Evolutionary conservation across 1,140 invertebrate genomes (phyloP), one percentile per base, ranked within the genome.

Genomic region (roundworm (Caenorhabditis elegans)): DNA sequence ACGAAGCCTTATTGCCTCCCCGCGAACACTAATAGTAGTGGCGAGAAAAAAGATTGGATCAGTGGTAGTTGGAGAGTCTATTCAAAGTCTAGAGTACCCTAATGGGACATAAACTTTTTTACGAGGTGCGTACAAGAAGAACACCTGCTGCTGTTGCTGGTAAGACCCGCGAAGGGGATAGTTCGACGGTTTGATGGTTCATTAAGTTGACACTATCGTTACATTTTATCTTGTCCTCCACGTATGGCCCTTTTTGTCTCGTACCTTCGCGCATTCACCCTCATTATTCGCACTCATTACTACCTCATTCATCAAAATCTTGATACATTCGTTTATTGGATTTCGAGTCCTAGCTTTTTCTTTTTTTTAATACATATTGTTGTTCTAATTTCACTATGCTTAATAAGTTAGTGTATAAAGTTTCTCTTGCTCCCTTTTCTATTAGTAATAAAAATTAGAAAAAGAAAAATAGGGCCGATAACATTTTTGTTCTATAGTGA

Each of bases 181-280:
- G 60, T 70, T 70, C 34, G 60, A 39, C 60, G 26, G 60, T 70
- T 70, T 70, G 60, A 70, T 70, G 60, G 60, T 70, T 70, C 60
- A 70, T 70, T 70, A 70, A 70, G 60, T 70, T 70, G 60, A 70
- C 60, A 70, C 34, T 70, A 70, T 70, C 60, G 60, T 70, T 70
- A n/a, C 60, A 70, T 70, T 70, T 70, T 70, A 70, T 70, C 60
- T 70, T 39, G 60, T 70, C 60, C 34, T 70, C 10, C 34, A 5
- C 24, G 11, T 19, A 15, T 36, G 34, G 34, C n/a, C 51, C 26
- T 55, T 28, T 22, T 31, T 17, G 3, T 70, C 60, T 39, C 26
- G 15, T 70, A 70, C 60, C 60, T 70, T 70, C 34, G 60, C 60
- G 60, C 60, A 70, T 39, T 70, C 34, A 70, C 31, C 60, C 60